Base-by-base conservation (phyloP, 1,140 invertebrate species). In the Elysia chlorotica region DNA sequence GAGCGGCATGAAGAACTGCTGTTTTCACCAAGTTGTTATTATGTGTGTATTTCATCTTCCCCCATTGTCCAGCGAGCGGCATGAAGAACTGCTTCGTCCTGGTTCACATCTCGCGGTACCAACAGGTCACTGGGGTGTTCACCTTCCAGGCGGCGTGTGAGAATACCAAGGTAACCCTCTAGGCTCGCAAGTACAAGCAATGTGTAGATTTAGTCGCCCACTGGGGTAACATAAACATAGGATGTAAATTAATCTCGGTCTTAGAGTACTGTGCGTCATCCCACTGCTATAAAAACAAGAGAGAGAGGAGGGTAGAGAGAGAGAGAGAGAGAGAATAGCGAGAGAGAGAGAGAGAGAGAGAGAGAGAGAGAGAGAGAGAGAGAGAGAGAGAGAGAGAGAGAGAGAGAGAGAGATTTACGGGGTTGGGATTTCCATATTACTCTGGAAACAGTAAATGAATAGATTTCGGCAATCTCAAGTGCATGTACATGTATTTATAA, bases 21-120 rank as follows among this genome's bases (percentile, higher is more conserved):
- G n/a, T n/a, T n/a, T n/a, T n/a, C n/a, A n/a, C n/a, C n/a, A n/a
- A n/a, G n/a, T n/a, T n/a, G n/a, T n/a, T n/a, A n/a, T n/a, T n/a
- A n/a, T n/a, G n/a, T n/a, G n/a, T n/a, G n/a, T n/a, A n/a, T n/a
- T n/a, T n/a, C n/a, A n/a, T n/a, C n/a, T n/a, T n/a, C n/a, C n/a
- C n/a, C n/a, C n/a, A n/a, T n/a, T 35, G 21, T 83, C 57, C 78
- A 87, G 88, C 86, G 21, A 88, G 87, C 74, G 90, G 89, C 67
- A 79, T 91, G 38, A 91, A 91, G 73, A 84, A 88, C 76, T 89
- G 89, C 21, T 91, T 91, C 77, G 89, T 91, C 2, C 78, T 91
- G 37, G 89, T 91, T 65, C 89, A 89, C 81, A 82, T 91, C 56
- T 91, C 90, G 79, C 84, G 90, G 48, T 91, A 91, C 78, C 90